Base-by-base conservation (phyloP, 2,797 vertebrate genomes). In the Lagocephalus sceleratus region DNA sequence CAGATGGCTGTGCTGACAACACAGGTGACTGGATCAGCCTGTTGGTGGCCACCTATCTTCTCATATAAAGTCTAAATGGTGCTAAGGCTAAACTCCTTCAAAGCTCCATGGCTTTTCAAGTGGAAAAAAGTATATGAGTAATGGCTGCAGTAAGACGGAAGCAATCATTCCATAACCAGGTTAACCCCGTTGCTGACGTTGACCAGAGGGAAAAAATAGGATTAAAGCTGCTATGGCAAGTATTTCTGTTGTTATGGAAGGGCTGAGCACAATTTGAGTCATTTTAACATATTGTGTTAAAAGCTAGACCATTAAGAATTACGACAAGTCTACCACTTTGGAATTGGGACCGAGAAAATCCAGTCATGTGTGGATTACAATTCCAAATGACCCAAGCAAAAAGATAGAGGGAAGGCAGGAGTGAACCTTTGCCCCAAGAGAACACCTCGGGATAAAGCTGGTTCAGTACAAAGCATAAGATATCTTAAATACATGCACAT, bases 401-500 rank as follows among this genome's bases (percentile, higher is more conserved):
- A 52, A 68, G 51, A 57, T 43, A 32, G 29, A 20, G 48, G 41
- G 46, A 43, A 42, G 65, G 53, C 11, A 6, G 48, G 66, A 59
- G 57, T 62, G 72, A 76, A 85, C 73, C 69, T 68, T 60, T 54
- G 72, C 64, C 85, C 71, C 72, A 62, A 63, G 85, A 87, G 84
- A 82, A 71, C 66, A 71, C 68, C n/a, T n/a, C n/a, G n/a, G n/a
- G n/a, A n/a, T n/a, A n/a, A n/a, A n/a, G n/a, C n/a, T n/a, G n/a
- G n/a, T n/a, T n/a, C n/a, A n/a, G n/a, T n/a, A n/a, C n/a, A n/a
- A n/a, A n/a, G n/a, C n/a, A n/a, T n/a, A n/a, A n/a, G n/a, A n/a
- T n/a, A n/a, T n/a, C n/a, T 85, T 80, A 87, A 86, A 90, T 80
- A 87, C 79, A 89, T 90, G 87, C 85, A 89, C 89, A 90, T 90